Evolutionary conservation across 1,140 invertebrate species (phyloP).

Genomic region (Diachasma alloeum): DNA sequence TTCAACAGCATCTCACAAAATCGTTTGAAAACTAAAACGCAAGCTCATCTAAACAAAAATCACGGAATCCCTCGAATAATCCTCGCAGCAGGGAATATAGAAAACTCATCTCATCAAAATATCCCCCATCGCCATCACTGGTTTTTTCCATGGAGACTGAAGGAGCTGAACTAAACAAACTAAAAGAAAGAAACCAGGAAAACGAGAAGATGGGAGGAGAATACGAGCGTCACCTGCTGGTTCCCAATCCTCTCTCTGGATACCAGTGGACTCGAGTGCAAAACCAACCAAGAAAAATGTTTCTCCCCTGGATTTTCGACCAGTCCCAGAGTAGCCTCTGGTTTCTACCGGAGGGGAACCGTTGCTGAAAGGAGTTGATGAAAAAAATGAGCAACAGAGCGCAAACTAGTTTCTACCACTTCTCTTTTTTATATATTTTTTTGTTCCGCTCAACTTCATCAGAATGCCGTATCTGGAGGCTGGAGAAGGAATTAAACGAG

Average conservation of each 20-base stretch:
- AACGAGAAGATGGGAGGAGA: constrained; percentile 29
- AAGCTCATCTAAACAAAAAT: too few species aligned
- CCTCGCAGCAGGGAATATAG: too few species aligned
- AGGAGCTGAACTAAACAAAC: background rate
- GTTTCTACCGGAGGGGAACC: background rate
- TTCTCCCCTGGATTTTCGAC: constrained; percentile 48
- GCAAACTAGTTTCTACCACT: constrained; percentile 1
- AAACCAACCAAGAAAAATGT: constrained; percentile 28
- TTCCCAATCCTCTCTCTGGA: constrained; percentile 52
- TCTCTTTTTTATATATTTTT: background rate
- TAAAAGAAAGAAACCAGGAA: constrained; percentile 30
- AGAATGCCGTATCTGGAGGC: background rate
- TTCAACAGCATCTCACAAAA: too few species aligned
- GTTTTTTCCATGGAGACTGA: background rate
- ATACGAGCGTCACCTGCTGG: constrained; percentile 59
- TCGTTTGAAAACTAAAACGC: too few species aligned
- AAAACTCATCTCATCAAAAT: background rate
- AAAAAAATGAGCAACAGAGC: background rate
- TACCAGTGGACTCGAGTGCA: constrained; percentile 3
- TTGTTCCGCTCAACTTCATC: background rate
- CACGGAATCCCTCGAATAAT: too few species aligned
- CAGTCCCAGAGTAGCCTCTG: constrained; percentile 33
- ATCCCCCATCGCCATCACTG: background rate
- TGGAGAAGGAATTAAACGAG: background rate
- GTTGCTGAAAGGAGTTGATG: constrained; percentile 6